These are phyloP conservation scores for Drosophila sulfurigaster DNA, from an alignment of 1,140 invertebrate species.

Conservation along the genomic window DNA sequence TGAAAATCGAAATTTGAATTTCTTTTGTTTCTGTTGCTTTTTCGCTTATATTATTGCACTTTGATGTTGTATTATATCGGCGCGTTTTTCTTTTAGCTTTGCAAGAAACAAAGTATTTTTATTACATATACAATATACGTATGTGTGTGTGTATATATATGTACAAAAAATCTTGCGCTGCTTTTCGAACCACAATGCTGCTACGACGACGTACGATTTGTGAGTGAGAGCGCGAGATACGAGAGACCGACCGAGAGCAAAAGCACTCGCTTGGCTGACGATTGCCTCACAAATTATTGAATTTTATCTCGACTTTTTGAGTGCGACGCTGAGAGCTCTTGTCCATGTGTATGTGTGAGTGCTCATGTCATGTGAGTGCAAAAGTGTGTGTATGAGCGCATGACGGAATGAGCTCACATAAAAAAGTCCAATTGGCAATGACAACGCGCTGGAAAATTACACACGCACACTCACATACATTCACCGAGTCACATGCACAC, in stretches of 20 bases:
- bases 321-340: conserved; percentile 38
- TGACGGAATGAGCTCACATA: conserved; percentile 62
- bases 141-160: conserved; percentile 59
- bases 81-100: conserved; percentile 53
- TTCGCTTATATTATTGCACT: conserved; percentile 59
- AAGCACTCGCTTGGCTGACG: conserved; percentile 27
- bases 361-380: conserved; percentile 58
- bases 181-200: conserved; percentile 76
- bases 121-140: conserved; percentile 80
- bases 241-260: conserved; percentile 36
- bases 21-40: conserved; percentile 35
- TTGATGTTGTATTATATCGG: conserved; percentile 57
- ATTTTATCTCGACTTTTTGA: conserved; percentile 50
- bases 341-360: conserved; percentile 35
- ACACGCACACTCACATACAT: conserved; percentile 53
- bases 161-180: conserved; percentile 67
- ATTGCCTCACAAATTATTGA: conserved; percentile 52
- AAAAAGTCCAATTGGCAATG: conserved; percentile 71
- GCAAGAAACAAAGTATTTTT: conserved; percentile 77
- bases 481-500: conserved; percentile 61
- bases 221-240: conserved; percentile 63
- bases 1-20: conserved; percentile 84
- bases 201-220: conserved; percentile 73
- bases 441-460: conserved; percentile 70
- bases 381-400: conserved; percentile 54